These are phyloP conservation scores for Pristionchus mayeri DNA, from an alignment of 2,888 invertebrate species.

Conservation along the genomic window DNA sequence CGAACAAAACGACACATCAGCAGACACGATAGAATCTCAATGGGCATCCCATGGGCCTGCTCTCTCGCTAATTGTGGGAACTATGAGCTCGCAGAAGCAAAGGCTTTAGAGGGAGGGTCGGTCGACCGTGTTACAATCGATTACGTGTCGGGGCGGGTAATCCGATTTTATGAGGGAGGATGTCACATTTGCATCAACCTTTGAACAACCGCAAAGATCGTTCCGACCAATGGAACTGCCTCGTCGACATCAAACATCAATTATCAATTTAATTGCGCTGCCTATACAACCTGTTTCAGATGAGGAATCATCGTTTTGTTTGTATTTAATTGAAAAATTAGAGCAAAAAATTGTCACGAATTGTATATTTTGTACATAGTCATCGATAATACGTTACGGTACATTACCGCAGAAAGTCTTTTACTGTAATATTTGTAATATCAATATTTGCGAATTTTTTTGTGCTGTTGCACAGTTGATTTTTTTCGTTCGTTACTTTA, in stretches of 20 bases:
- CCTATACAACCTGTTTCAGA: no score
- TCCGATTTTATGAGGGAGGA: conserved; percentile 36
- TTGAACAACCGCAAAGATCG: neutral
- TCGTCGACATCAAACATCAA: conserved; percentile 3
- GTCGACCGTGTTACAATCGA: neutral
- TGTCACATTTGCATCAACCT: neutral
- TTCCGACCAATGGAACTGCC: neutral
- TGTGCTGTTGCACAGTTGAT: neutral
- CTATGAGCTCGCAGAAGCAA: neutral
- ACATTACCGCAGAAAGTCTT: neutral
- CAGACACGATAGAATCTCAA: neutral
- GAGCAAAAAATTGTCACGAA: no score
- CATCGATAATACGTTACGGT: neutral
- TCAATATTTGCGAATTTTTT: neutral
- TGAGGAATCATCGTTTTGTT: no score
- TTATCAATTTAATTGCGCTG: no score
- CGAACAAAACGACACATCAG: neutral
- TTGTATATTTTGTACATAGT: neutral
- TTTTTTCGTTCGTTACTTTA: neutral
- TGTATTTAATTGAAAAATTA: neutral
- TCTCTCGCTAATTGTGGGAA: no score
- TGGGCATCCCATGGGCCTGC: neutral
- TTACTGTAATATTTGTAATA: neutral
- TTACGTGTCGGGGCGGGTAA: neutral
- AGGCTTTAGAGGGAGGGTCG: no score